Percentiles rank a stretch among this genome's conserved stretches.
These are phyloP conservation scores for Coryphaenoides rupestris DNA, from an alignment of 2,113 vertebrate species.

Conservation along the genomic window DNA sequence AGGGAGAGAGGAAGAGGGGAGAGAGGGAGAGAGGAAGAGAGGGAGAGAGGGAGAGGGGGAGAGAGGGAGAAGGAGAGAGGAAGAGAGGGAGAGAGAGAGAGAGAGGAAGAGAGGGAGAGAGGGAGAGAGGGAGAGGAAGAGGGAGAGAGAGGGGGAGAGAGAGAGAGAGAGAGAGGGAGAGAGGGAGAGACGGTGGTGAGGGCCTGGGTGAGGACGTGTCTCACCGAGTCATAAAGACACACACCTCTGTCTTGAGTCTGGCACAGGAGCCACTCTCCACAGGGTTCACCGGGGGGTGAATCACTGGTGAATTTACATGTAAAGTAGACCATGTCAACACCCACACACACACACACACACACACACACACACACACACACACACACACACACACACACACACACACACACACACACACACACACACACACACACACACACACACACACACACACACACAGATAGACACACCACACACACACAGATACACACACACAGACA, in stretches of 20 bases:
- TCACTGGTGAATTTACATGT: slow-evolving; percentile 68
- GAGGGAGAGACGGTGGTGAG: slow-evolving; percentile 66
- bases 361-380: not conserved
- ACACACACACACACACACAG: no score
- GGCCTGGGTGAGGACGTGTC: slow-evolving; percentile 72
- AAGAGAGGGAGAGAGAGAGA: slow-evolving; percentile 67
- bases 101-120: slow-evolving; percentile 74
- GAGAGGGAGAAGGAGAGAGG: slow-evolving; percentile 74
- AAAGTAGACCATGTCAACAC: slow-evolving; percentile 52
- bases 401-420: slow-evolving; percentile 24
- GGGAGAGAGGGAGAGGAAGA: slow-evolving; percentile 71
- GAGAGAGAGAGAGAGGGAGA: slow-evolving; percentile 71
- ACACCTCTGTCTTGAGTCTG: slow-evolving; percentile 68
- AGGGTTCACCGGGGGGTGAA: slow-evolving; percentile 71
- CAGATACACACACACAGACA: no score
- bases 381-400: no score
- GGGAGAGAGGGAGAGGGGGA: slow-evolving; percentile 71
- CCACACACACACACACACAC: slow-evolving; percentile 21
- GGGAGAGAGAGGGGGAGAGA: slow-evolving; percentile 72
- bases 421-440: slow-evolving; percentile 32
- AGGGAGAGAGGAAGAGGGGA: no score
- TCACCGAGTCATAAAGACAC: slow-evolving; percentile 69
- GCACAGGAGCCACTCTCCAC: slow-evolving; percentile 48
- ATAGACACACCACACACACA: slow-evolving; percentile 24
- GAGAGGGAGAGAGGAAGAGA: slow-evolving; percentile 71